Evolutionary conservation across 2,113 vertebrate species (phyloP).

Genomic region (Phalacrocorax brasilianus): DNA sequence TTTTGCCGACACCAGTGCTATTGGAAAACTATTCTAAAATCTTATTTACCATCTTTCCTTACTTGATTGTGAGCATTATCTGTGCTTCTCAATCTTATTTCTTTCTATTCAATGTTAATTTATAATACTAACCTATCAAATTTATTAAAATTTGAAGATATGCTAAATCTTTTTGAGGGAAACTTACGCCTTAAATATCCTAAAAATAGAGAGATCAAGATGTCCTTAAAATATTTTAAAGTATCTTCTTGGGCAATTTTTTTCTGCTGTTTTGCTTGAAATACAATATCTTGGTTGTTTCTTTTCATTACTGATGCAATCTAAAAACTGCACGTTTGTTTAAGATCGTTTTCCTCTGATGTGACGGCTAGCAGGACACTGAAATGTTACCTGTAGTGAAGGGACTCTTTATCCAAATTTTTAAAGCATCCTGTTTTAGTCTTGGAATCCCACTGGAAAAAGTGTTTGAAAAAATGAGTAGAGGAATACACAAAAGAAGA

Average conservation of each 20-base stretch:
- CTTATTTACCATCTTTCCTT: background rate
- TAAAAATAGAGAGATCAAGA: background rate
- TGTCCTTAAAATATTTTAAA: background rate
- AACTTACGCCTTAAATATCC: background rate
- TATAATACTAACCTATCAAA: background rate
- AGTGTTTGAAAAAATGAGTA: background rate
- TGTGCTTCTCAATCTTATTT: background rate
- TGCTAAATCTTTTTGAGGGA: background rate
- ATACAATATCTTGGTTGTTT: background rate
- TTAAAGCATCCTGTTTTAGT: background rate
- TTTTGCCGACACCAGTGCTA: background rate
- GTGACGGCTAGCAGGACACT: background rate
- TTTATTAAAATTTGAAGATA: background rate
- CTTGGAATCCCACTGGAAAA: background rate
- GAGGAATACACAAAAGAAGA: background rate
- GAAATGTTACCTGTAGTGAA: background rate
- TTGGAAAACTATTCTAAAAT: background rate
- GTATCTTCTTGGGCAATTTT: background rate
- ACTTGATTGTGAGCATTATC: background rate
- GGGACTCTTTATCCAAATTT: background rate
- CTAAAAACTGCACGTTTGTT: background rate
- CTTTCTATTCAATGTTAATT: background rate
- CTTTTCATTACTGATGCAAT: background rate
- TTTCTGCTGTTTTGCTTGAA: background rate
- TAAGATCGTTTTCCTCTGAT: background rate